Base-by-base conservation (phyloP, 2,113 vertebrate genomes). In the Eublepharis macularius region DNA sequence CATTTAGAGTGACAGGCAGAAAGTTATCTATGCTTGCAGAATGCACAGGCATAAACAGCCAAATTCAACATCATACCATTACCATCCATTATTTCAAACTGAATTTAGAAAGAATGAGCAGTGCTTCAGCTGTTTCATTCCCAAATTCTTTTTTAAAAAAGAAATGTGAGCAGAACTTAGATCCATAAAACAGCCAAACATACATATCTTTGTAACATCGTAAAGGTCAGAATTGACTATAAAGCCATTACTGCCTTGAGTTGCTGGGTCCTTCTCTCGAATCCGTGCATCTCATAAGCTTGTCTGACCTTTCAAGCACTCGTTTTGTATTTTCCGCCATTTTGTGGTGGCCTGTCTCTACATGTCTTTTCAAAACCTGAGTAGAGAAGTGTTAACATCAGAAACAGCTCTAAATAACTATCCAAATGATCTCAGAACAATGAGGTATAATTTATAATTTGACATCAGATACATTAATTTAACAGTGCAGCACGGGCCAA, bases 371-470 rank as follows among this genome's bases (percentile, higher is more conserved):
- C 49, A 70, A 73, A 47, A 43, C 51, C 72, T 24, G 34, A 78
- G 29, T n/a, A 26, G 66, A 70, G 39, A 78, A 69, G 12, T 47
- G 43, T 36, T 76, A 66, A 49, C 47, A 84, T 84, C 9, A 63
- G 51, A 83, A 79, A n/a, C n/a, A 36, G 49, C 49, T 57, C 39
- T 78, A 85, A 85, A 85, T 85, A 60, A 78, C 49, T 85, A 70
- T 29, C 36, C 76, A 70, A 78, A 70, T 66, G 70, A 79, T 57
- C 54, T 79, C 54, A 45, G 76, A 36, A 63, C 49, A 80, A 85
- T 72, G 54, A 85, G 41, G 66, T 79, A 72, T 85, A 79, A 85
- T 72, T 79, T 85, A 60, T 85, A 60, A 60, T 39, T 72, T 85
- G 83, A 79, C 51, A 72, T 2, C 41, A 39, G 76, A 70, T 39